These are phyloP conservation scores for Pyxicephalus adspersus DNA, from an alignment of 2,113 vertebrate species.

Conservation along the genomic window DNA sequence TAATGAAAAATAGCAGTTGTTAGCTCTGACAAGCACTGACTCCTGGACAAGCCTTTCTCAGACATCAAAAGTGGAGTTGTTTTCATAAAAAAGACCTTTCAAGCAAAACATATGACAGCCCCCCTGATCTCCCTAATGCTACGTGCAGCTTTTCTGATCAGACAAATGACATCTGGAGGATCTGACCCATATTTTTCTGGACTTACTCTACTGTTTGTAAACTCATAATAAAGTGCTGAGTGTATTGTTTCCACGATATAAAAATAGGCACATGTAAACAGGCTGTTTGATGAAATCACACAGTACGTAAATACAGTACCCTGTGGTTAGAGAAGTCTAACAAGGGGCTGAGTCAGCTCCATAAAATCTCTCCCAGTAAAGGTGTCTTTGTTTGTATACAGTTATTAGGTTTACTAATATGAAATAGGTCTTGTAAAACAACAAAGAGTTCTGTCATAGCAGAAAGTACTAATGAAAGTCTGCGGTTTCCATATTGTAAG, in stretches of 20 bases:
- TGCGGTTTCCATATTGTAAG: neutral
- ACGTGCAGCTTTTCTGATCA: neutral
- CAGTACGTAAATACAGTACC: neutral
- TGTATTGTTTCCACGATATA: conserved; percentile 11
- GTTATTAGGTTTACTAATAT: neutral
- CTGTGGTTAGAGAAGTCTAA: conserved; percentile 2
- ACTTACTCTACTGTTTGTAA: neutral
- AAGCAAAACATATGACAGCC: neutral
- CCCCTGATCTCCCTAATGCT: neutral
- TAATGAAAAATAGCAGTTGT: no score
- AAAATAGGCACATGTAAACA: neutral
- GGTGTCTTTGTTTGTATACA: conserved; percentile 34
- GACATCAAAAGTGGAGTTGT: neutral
- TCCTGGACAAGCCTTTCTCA: neutral
- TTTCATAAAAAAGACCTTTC: neutral
- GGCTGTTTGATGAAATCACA: neutral
- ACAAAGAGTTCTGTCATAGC: conserved; percentile 13
- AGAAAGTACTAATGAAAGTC: conserved; percentile 12
- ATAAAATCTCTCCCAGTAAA: conserved; percentile 33
- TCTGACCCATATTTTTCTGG: neutral
- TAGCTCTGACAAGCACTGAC: neutral
- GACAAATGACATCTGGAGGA: neutral
- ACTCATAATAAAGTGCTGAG: conserved; percentile 24
- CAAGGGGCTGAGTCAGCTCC: conserved; percentile 3
- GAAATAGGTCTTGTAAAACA: conserved; percentile 19